Conservation (phyloP, 1,140 invertebrate species). For the Drosophila biarmipes region DNA sequence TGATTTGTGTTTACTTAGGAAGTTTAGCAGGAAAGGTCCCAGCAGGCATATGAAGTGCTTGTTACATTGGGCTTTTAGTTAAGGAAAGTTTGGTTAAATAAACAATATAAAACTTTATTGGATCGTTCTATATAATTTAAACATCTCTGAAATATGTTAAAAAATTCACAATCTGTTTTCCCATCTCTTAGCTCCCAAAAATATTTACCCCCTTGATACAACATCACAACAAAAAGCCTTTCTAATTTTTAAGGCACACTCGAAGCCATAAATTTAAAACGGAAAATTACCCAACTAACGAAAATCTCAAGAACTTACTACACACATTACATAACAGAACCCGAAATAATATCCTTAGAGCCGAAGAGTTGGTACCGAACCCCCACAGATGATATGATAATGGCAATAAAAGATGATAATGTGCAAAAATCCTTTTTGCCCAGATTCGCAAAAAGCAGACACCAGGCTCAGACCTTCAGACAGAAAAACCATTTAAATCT, state of each 20-base stretch:
- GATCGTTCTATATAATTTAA: background rate
- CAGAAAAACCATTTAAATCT: constrained; percentile 56
- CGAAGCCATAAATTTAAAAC: constrained; percentile 27
- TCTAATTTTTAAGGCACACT: constrained; percentile 2
- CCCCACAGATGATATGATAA: constrained; percentile 56
- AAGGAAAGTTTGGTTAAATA: background rate
- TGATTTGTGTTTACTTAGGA: constrained; percentile 41
- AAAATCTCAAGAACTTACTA: constrained; percentile 65
- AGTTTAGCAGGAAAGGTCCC: background rate
- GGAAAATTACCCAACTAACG: constrained; percentile 12
- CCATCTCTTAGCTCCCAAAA: background rate
- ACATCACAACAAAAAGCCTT: background rate
- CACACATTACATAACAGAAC: constrained; percentile 61
- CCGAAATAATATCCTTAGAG: constrained; percentile 40
- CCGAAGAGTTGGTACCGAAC: constrained; percentile 30
- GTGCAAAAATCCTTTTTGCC: constrained; percentile 69
- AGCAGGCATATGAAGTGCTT: too few species aligned
- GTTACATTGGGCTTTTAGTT: background rate
- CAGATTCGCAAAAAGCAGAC: constrained; percentile 72
- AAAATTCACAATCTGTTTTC: background rate
- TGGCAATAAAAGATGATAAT: constrained; percentile 72
- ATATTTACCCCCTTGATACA: background rate
- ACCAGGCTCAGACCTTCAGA: constrained; percentile 13
- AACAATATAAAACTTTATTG: too few species aligned
- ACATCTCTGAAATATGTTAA: too few species aligned